Base-by-base conservation (phyloP, 1,140 invertebrate genomes). In the Dreissena rostriformis region DNA sequence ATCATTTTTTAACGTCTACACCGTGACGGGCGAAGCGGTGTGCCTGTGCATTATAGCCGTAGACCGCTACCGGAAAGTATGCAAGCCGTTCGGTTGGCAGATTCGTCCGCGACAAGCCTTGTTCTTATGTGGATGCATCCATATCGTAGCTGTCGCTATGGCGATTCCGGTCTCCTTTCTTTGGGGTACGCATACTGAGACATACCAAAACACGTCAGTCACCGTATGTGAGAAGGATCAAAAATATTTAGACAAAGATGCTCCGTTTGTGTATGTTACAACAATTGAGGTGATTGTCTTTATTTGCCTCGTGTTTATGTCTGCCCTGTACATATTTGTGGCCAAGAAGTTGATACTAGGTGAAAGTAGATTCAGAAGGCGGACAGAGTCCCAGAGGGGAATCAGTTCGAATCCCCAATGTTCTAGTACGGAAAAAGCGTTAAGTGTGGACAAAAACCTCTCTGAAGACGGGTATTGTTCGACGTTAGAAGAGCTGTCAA, bases 51-150 rank as follows among this genome's bases (percentile, higher is more conserved):
- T 86, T 0, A 86, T 89, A 6, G 87, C 85, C 1, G 52, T 89
- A 11, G 88, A 89, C 71, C 76, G 88, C 22, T 89, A 89, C 52
- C 83, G 82, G 39, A 84, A 86, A 63, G 86, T 90, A 1, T 89
- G 87, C 67, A 68, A 28, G 12, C 89, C 89, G 2, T 73, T 87
- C 4, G 22, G 77, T 1, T 61, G 71, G n/a, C 89, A 88, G 71
- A 86, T 90, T 28, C 74, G 81, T 8, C 39, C 29, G 12, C 17
- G 29, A n/a, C 15, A 5, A 8, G 81, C 81, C 0, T 57, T 57
- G 24, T 29, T n/a, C 11, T 11, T 68, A 0, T 75, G 71, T 53
- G 11, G 49, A 10, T 8, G 29, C 2, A 71, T 76, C 14, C 75
- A 67, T 26, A 2, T 82, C n/a, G 49, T 57, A 7, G 81, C 81